Conservation (phyloP, 2,797 vertebrate species). For the Pteronotus mesoamericanus region DNA sequence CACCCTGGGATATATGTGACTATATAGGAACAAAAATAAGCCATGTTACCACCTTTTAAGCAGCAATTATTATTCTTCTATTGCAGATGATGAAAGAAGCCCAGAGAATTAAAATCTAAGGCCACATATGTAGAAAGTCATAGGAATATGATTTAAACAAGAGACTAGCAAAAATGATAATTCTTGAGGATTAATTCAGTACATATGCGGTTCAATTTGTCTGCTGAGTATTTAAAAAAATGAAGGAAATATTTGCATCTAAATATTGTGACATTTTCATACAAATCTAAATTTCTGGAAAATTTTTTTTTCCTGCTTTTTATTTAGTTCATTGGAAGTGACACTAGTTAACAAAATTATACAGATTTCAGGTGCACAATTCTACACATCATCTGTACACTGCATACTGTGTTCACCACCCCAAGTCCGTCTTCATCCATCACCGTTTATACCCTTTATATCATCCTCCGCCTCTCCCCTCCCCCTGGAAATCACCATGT, state of each 20-base stretch:
- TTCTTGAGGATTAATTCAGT: not conserved
- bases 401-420: not conserved
- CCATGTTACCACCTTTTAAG: not conserved
- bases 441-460: not conserved
- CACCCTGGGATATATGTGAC: not conserved
- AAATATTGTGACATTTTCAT: not conserved
- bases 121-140: not conserved
- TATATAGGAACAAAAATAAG: not conserved
- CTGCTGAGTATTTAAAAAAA: not conserved
- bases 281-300: not conserved
- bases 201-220: not conserved
- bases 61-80: not conserved
- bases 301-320: not conserved
- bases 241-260: not conserved
- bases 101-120: not conserved
- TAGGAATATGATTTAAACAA: not conserved
- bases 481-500: not conserved
- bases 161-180: not conserved
- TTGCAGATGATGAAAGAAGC: not conserved
- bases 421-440: not conserved
- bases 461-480: not conserved
- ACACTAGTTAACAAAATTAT: not conserved
- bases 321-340: not conserved
- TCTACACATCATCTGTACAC: too few species aligned
- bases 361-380: too few species aligned